These are phyloP conservation scores for Eristalis intricaria DNA, from an alignment of 2,888 invertebrate species.

Conservation along the genomic window DNA sequence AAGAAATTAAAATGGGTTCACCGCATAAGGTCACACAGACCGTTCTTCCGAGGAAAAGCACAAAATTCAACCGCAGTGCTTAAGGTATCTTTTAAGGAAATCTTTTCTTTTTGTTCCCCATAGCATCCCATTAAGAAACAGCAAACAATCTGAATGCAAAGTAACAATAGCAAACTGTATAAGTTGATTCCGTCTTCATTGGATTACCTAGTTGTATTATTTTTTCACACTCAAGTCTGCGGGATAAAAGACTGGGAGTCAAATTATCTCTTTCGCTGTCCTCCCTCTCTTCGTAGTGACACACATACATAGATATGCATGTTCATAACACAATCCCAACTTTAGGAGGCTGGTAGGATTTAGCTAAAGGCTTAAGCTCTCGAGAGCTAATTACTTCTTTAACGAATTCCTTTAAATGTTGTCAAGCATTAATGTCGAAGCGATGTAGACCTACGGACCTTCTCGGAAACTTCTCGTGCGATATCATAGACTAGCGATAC, in stretches of 20 bases:
- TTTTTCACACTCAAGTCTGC: background rate
- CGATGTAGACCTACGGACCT: background rate
- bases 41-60: background rate
- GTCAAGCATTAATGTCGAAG: background rate
- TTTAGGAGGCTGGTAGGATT: background rate
- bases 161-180: background rate
- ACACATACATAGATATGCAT: background rate
- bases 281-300: background rate
- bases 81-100: slow-evolving; percentile 26
- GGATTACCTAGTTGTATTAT: background rate
- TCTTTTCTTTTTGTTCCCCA: background rate
- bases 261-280: background rate
- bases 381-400: slow-evolving; percentile 20
- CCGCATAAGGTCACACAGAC: slow-evolving; percentile 32
- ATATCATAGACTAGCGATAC: background rate
- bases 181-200: background rate
- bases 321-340: background rate
- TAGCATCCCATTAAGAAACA: background rate
- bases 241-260: background rate
- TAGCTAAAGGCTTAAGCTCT: background rate
- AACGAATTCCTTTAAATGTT: slow-evolving; percentile 20
- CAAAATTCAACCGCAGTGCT: slow-evolving; percentile 38
- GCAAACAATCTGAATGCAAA: background rate
- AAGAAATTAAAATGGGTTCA: slow-evolving; percentile 61
- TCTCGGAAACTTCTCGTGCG: background rate